Percentiles rank a stretch among this genome's conserved stretches.
Conservation (phyloP, 2,888 invertebrate species). For the Agrochola macilenta region DNA sequence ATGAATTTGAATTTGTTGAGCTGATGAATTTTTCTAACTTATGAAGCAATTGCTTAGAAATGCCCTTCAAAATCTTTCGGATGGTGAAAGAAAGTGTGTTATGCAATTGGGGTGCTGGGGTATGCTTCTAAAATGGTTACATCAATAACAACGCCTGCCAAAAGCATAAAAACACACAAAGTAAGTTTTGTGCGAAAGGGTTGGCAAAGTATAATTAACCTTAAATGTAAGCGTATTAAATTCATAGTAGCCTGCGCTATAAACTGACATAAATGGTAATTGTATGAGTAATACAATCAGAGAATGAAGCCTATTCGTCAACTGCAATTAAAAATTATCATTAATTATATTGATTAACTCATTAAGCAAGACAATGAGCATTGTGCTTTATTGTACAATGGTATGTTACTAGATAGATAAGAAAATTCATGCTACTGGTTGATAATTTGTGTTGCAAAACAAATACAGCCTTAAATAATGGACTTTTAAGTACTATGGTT, state of each 20-base stretch:
- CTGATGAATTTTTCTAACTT: neutral
- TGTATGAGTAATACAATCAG: slow-evolving; percentile 41
- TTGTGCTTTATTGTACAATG: slow-evolving; percentile 46
- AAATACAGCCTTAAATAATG: neutral
- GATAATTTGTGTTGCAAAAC: neutral
- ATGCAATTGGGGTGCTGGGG: neutral
- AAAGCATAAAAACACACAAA: slow-evolving; percentile 14
- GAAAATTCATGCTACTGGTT: slow-evolving; percentile 11
- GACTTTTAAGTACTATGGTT: neutral
- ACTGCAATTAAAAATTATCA: slow-evolving; percentile 55
- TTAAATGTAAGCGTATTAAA: neutral
- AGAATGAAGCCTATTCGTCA: slow-evolving; percentile 25
- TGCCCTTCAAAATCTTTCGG: neutral
- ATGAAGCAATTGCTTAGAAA: neutral
- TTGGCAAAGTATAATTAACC: slow-evolving; percentile 13
- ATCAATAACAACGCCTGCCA: neutral
- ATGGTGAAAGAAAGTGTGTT: neutral
- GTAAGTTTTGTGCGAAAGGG: neutral
- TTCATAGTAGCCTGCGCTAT: neutral
- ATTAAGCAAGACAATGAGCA: slow-evolving; percentile 62
- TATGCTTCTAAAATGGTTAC: neutral
- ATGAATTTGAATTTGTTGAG: no score
- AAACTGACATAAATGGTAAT: neutral
- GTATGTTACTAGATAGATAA: slow-evolving; percentile 40
- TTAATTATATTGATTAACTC: slow-evolving; percentile 59